phyloP scores from a whole-genome alignment of 92 coral and sea anemone genomes.

The Zoanthus solanderi region DNA sequence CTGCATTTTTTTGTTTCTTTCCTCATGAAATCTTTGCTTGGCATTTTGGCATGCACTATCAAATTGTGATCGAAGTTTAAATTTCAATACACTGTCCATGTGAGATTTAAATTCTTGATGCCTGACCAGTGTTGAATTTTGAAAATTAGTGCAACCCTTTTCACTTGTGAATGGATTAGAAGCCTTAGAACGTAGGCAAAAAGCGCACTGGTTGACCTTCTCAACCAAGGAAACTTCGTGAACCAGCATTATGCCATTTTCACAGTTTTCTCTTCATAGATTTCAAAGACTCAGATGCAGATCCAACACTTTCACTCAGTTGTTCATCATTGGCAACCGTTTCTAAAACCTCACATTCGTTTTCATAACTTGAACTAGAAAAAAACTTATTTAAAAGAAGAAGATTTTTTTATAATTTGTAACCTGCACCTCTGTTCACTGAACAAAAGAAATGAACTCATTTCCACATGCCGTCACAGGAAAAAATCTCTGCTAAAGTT shows the following conservation, averaged over 20 bases:
- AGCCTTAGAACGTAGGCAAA: conserved; percentile 43
- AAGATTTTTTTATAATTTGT: no score
- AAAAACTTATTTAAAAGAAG: not conserved
- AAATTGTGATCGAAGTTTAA: no score
- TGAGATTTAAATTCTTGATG: no score
- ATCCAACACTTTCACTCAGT: conserved; percentile 17
- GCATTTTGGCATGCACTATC: no score
- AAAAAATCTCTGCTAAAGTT: no score
- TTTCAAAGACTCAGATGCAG: not conserved
- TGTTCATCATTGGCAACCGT: conserved; percentile 8
- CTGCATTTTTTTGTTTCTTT: no score
- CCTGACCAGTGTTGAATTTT: no score
- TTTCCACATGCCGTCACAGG: no score
- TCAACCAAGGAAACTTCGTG: not conserved
- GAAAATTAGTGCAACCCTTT: conserved; percentile 19
- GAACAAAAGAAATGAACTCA: no score
- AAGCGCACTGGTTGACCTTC: not conserved
- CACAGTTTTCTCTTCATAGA: not conserved
- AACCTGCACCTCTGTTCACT: no score
- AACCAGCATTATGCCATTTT: not conserved
- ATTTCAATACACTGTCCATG: no score
- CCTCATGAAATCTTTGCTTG: no score
- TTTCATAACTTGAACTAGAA: conserved; percentile 5
- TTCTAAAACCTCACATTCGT: not conserved
- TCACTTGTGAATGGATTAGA: conserved; percentile 42